These are phyloP conservation scores for Gymnothorax javanicus DNA, from an alignment of 2,797 vertebrate genomes.

Conservation along the genomic window DNA sequence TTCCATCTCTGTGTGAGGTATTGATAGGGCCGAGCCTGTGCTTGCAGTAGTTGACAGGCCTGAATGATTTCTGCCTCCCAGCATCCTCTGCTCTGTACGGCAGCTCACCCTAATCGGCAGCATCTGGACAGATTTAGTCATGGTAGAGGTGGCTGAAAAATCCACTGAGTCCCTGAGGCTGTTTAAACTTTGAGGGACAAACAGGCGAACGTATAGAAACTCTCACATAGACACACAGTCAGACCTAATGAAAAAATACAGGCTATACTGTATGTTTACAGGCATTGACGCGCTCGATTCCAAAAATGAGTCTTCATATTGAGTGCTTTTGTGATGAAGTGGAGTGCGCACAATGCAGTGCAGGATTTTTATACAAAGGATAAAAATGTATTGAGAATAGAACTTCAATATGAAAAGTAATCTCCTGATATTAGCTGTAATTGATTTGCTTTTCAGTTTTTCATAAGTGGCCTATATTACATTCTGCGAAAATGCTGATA, in stretches of 20 bases:
- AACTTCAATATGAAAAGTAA: background rate
- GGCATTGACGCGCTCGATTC: background rate
- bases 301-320: background rate
- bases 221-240: background rate
- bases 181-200: background rate
- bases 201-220: background rate
- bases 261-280: background rate
- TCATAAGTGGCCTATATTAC: background rate
- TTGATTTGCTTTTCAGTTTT: background rate
- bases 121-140: slow-evolving; percentile 36
- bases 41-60: slow-evolving; percentile 63
- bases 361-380: background rate
- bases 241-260: background rate
- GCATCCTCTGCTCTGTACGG: slow-evolving; percentile 51
- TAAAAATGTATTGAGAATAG: background rate
- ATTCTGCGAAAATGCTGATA: background rate
- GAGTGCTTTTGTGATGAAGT: background rate
- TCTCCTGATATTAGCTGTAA: background rate
- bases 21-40: slow-evolving; percentile 46
- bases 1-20: slow-evolving; percentile 19
- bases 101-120: slow-evolving; percentile 34
- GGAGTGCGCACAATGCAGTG: background rate
- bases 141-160: slow-evolving; percentile 23
- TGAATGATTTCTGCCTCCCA: slow-evolving; percentile 65
- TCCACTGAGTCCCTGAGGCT: background rate